These are phyloP conservation scores for Apostichopus parvimensis DNA, from an alignment of 35 echinoderm and acorn worm species.

Conservation along the genomic window DNA sequence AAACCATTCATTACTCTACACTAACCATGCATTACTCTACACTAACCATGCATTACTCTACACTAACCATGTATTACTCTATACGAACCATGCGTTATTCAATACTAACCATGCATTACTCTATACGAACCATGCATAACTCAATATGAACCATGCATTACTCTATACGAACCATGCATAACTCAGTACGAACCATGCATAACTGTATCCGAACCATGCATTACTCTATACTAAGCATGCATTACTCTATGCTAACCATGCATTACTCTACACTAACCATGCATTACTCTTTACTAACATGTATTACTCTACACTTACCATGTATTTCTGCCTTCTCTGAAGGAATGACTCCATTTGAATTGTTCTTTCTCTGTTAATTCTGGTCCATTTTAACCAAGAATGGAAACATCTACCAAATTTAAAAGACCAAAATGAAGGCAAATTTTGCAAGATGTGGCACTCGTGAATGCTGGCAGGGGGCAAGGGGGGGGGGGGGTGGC, in stretches of 20 bases:
- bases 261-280: neutral
- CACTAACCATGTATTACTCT: neutral
- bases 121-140: neutral
- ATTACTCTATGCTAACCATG: neutral
- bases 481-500: too few relatives aligned
- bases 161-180: neutral
- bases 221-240: too few relatives aligned
- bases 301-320: neutral
- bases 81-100: neutral
- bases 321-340: neutral
- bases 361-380: neutral
- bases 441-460: too few relatives aligned
- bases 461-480: too few relatives aligned
- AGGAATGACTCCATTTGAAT: slow-evolving; percentile 11
- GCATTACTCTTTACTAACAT: neutral
- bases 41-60: too few relatives aligned
- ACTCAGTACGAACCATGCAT: neutral
- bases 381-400: neutral
- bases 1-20: neutral
- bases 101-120: neutral
- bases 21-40: neutral
- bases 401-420: neutral
- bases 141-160: neutral
- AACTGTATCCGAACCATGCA: neutral
- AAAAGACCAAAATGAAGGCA: too few relatives aligned